phyloP scores from a whole-genome alignment of 2,888 invertebrate species.

The Vanessa cardui region DNA sequence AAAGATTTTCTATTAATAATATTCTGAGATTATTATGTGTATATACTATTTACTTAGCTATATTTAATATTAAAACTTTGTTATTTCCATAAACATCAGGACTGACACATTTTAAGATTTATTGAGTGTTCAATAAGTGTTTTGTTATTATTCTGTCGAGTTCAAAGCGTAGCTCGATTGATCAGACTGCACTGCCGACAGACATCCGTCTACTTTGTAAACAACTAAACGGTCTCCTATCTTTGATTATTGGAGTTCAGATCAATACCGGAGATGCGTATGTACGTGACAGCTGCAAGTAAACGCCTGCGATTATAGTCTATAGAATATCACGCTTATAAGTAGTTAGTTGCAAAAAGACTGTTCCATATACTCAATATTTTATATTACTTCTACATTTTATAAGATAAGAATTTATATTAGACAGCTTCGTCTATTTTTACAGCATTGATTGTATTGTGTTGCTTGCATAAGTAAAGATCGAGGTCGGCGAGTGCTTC shows the following conservation, averaged over 20 bases:
- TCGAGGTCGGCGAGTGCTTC: constrained; percentile 57
- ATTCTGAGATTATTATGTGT: no score
- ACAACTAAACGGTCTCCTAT: constrained; percentile 24
- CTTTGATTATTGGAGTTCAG: constrained; percentile 25
- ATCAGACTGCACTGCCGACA: constrained; percentile 30
- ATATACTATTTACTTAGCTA: not conserved
- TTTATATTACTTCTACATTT: constrained; percentile 1
- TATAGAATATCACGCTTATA: constrained; percentile 21
- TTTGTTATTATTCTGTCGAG: constrained; percentile 30
- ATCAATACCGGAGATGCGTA: constrained; percentile 32
- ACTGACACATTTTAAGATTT: constrained; percentile 7
- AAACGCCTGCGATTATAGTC: constrained; percentile 22
- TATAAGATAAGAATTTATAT: constrained; percentile 3
- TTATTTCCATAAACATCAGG: no score
- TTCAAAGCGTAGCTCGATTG: constrained; percentile 36
- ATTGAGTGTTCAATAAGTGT: constrained; percentile 33
- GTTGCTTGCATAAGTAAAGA: constrained; percentile 36
- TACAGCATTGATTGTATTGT: constrained; percentile 27
- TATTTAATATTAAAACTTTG: not conserved
- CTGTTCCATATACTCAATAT: not conserved
- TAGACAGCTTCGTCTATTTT: constrained; percentile 28
- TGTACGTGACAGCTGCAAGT: constrained; percentile 25
- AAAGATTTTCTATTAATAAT: no score
- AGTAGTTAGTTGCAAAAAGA: constrained; percentile 19
- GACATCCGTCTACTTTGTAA: constrained; percentile 32